phyloP scores from a whole-genome alignment of 1,140 invertebrate genomes.

The Muscidifurax raptorellus region DNA sequence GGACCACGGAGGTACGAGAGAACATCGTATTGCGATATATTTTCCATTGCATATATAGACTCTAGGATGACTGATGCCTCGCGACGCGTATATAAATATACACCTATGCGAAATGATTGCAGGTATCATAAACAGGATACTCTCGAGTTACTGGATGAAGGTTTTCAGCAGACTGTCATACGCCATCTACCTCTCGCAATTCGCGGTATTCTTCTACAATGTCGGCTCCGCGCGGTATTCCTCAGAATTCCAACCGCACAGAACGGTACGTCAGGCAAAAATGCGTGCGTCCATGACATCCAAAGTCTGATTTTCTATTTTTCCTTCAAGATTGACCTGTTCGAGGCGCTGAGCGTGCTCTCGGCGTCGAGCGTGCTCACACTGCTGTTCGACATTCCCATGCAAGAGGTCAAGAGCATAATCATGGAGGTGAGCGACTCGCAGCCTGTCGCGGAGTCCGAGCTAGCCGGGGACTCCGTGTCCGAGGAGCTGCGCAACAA shows the following conservation, averaged over 20 bases:
- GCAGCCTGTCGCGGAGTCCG: neutral
- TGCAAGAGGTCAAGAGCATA: conserved; percentile 76
- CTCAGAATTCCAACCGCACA: conserved; percentile 75
- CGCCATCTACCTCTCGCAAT: conserved; percentile 85
- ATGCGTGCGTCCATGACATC: too few species aligned
- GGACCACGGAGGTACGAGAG: conserved; percentile 75
- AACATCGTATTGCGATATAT: neutral
- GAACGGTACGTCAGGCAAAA: conserved; percentile 76
- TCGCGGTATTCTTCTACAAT: conserved; percentile 80
- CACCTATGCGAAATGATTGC: conserved; percentile 58
- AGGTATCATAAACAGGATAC: conserved; percentile 80
- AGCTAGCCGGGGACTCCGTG: neutral
- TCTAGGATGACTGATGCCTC: too few species aligned
- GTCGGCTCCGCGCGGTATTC: conserved; percentile 77
- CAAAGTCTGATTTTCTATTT: neutral
- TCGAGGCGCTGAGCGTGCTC: conserved; percentile 66
- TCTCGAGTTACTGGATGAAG: conserved; percentile 80
- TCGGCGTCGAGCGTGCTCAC: conserved; percentile 70
- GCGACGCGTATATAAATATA: too few species aligned
- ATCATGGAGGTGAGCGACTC: conserved; percentile 68
- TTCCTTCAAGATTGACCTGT: conserved; percentile 68
- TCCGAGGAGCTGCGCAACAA: neutral
- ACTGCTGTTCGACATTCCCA: conserved; percentile 76
- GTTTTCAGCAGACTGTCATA: conserved; percentile 85
- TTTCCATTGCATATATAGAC: neutral